Percentiles rank a stretch among this genome's conserved stretches.
phyloP scores from a whole-genome alignment of 2,113 vertebrate genomes.

The Redunca redunca region DNA sequence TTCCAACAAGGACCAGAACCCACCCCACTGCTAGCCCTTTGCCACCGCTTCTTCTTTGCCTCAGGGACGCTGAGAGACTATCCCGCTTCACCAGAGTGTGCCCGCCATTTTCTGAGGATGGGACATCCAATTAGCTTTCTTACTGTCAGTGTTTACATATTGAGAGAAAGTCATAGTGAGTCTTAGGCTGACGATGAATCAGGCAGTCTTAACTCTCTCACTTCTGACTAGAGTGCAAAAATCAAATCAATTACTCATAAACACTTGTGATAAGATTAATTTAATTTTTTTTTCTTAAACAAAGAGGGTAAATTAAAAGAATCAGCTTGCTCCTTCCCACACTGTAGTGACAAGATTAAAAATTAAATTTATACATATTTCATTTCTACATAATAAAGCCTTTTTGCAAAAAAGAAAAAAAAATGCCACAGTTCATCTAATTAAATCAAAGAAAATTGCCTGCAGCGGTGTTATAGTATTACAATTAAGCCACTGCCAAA shows the following conservation, averaged over 20 bases:
- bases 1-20: rapidly evolving
- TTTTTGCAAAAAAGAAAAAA: conserved; percentile 83
- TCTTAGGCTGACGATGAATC: conserved; percentile 2
- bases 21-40: rapidly evolving
- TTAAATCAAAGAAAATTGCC: conserved; percentile 89
- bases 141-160: conserved; percentile 5
- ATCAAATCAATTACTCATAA: conserved; percentile 84
- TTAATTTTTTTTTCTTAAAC: conserved; percentile 83
- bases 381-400: conserved; percentile 88
- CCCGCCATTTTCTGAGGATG: neutral
- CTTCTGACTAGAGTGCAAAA: conserved; percentile 72
- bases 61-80: too few relatives aligned
- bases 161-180: neutral
- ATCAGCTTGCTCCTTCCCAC: conserved; percentile 82
- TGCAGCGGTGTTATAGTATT: conserved; percentile 82
- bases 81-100: neutral
- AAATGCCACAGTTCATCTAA: conserved; percentile 87
- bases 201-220: conserved; percentile 69
- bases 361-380: conserved; percentile 91
- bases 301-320: conserved; percentile 87
- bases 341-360: conserved; percentile 89
- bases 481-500: conserved; percentile 86
- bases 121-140: neutral
- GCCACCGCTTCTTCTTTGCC: rapidly evolving
- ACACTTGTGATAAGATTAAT: conserved; percentile 84